phyloP scores from a whole-genome alignment of 2,888 invertebrate genomes.

The Pteria penguin region DNA sequence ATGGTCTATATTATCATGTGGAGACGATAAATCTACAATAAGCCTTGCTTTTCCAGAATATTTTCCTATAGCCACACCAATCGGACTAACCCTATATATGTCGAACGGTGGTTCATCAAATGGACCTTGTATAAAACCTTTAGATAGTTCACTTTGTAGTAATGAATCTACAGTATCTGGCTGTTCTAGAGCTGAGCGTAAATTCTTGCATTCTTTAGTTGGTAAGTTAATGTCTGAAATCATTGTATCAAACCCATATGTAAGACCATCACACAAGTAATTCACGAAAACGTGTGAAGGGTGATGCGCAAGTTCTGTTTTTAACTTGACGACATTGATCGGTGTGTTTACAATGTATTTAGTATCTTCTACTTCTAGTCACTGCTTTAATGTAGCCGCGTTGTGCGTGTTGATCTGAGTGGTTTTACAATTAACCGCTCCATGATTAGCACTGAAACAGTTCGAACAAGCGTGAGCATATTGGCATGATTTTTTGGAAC shows the following conservation, averaged over 20 bases:
- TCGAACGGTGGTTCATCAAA: background rate
- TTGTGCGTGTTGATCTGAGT: background rate
- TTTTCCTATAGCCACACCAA: no score
- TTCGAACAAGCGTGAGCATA: background rate
- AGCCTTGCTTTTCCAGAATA: constrained; percentile 5
- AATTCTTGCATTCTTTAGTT: no score
- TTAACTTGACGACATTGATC: no score
- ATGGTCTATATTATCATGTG: background rate
- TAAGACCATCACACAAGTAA: constrained; percentile 11
- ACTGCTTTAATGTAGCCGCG: no score
- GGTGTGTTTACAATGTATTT: no score
- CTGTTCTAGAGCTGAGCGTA: background rate
- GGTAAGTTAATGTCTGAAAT: no score
- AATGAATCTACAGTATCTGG: background rate
- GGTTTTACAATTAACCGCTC: background rate
- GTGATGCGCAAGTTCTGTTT: constrained; percentile 10
- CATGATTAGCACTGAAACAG: constrained; percentile 9
- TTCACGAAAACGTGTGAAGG: constrained; percentile 18
- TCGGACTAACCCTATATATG: background rate
- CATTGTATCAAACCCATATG: constrained; percentile 28
- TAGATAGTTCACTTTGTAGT: background rate
- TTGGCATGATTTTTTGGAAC: background rate
- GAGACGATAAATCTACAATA: constrained; percentile 14
- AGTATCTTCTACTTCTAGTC: no score
- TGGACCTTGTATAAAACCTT: no score